Evolutionary conservation across 2,113 vertebrate species (phyloP).

Genomic region (Nycticebus coucang): DNA sequence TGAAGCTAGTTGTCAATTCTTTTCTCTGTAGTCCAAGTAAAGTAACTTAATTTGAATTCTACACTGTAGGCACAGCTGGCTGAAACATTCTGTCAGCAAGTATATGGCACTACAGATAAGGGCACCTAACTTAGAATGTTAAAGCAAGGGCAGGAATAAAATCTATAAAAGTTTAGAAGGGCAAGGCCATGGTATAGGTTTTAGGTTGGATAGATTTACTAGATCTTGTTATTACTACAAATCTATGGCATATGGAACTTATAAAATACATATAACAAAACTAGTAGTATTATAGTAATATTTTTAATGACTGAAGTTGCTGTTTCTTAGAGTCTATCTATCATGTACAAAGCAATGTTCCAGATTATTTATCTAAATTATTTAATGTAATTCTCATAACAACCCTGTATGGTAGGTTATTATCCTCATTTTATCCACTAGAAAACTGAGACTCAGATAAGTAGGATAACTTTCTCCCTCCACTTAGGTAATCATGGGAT

Average conservation of each 20-base stretch:
- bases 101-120: neutral
- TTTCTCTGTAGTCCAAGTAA: neutral
- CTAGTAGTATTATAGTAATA: neutral
- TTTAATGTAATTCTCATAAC: neutral
- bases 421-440: neutral
- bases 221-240: neutral
- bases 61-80: neutral
- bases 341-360: neutral
- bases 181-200: neutral
- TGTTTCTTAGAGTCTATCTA: neutral
- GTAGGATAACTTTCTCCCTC: neutral
- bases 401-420: neutral
- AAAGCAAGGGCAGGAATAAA: neutral
- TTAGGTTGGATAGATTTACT: neutral
- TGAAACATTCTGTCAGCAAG: neutral
- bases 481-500: neutral
- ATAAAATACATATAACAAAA: neutral
- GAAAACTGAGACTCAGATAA: neutral
- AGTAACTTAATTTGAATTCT: conserved; percentile 17
- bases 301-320: neutral
- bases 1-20: neutral
- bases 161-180: neutral
- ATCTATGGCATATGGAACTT: neutral
- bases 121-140: neutral
- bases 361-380: neutral